Evolutionary conservation across 2,888 invertebrate species (phyloP).

Genomic region (Caenorhabditis afra): DNA sequence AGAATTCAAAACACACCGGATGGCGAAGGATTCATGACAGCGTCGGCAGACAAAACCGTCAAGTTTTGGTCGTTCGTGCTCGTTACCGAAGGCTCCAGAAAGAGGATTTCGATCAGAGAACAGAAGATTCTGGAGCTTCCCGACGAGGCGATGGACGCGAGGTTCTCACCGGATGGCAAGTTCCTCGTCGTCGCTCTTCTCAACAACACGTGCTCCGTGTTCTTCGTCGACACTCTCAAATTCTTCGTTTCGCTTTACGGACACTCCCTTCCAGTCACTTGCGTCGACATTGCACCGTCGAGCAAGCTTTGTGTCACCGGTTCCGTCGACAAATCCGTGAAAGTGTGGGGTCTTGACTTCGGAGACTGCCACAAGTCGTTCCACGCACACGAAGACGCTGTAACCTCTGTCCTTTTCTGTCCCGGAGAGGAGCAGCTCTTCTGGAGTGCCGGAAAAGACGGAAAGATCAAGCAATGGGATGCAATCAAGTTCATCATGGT

Average conservation of each 20-base stretch:
- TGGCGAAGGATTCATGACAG: slow-evolving; percentile 84
- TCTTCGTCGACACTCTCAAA: slow-evolving; percentile 94
- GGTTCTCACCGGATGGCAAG: slow-evolving; percentile 82
- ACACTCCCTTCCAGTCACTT: slow-evolving; percentile 93
- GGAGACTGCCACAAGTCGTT: slow-evolving; percentile 97
- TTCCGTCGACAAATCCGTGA: slow-evolving; percentile 94
- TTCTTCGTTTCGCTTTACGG: slow-evolving; percentile 95
- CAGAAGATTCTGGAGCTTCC: slow-evolving; percentile 90
- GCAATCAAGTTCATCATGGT: slow-evolving; percentile 93
- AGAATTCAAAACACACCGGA: slow-evolving; percentile 87
- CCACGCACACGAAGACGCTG: slow-evolving; percentile 93
- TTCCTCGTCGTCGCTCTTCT: slow-evolving; percentile 92
- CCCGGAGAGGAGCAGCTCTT: slow-evolving; percentile 90
- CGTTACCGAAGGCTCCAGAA: slow-evolving; percentile 75
- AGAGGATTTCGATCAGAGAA: slow-evolving; percentile 84
- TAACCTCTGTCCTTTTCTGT: slow-evolving; percentile 91
- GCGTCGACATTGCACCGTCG: slow-evolving; percentile 89
- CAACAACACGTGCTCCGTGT: slow-evolving; percentile 95
- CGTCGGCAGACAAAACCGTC: slow-evolving; percentile 91
- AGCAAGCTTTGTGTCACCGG: slow-evolving; percentile 90
- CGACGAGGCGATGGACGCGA: slow-evolving; percentile 90
- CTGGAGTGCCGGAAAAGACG: slow-evolving; percentile 94
- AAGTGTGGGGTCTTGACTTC: slow-evolving; percentile 98
- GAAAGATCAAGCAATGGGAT: slow-evolving; percentile 96
- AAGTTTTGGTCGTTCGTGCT: slow-evolving; percentile 96